Conservation (phyloP, 2,113 vertebrate species). For the Sylvietta virens region DNA sequence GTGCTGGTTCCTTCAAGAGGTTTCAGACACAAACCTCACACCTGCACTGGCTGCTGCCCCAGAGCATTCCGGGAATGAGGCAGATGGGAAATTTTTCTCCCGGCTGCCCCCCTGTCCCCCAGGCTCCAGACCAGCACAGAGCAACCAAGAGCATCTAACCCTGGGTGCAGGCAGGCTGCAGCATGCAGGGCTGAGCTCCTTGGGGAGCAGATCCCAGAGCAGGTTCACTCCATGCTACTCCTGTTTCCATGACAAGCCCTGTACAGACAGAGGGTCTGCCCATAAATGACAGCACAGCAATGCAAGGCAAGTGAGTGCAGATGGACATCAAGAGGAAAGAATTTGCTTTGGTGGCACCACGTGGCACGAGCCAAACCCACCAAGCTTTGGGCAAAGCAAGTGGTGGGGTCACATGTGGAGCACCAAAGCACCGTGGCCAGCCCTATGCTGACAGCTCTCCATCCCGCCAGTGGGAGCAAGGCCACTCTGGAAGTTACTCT, state of each 20-base stretch:
- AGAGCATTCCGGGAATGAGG: background rate
- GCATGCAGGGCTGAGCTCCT: background rate
- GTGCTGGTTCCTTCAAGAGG: accelerated
- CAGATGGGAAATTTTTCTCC: background rate
- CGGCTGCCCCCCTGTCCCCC: background rate
- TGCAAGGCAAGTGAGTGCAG: background rate
- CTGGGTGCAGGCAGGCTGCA: background rate
- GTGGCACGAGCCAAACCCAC: background rate
- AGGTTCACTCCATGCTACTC: background rate
- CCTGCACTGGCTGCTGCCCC: background rate
- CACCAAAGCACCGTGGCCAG: background rate
- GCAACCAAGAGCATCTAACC: background rate
- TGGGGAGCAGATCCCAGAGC: background rate
- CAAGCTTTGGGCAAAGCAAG: background rate
- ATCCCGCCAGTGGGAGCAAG: accelerated
- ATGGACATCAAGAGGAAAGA: background rate
- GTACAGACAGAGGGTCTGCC: background rate
- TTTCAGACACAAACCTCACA: background rate
- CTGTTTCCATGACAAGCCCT: background rate
- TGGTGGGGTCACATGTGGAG: background rate
- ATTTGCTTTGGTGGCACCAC: background rate
- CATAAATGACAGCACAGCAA: background rate
- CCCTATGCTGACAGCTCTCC: background rate
- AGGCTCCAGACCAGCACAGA: background rate
- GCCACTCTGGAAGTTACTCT: background rate